Conservation (phyloP, 1,140 invertebrate species). For the Lepidurus couesii region DNA sequence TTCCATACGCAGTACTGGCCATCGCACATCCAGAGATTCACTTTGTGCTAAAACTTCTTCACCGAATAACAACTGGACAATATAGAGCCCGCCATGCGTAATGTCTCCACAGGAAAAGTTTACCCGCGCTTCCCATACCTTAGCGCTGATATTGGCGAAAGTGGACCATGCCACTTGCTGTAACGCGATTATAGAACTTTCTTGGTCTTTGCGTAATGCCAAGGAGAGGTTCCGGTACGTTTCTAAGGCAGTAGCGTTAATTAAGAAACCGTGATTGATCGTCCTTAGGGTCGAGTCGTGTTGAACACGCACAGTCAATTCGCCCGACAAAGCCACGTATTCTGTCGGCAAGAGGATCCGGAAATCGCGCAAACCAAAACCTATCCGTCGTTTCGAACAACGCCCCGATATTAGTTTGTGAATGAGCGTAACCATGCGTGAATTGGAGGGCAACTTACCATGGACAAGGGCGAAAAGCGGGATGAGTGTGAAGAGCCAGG, state of each 20-base stretch:
- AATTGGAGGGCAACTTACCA: background rate
- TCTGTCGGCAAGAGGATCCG: background rate
- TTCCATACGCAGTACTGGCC: background rate
- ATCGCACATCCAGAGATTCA: constrained; percentile 4
- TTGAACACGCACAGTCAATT: constrained; percentile 12
- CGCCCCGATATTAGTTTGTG: background rate
- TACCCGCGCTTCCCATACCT: background rate
- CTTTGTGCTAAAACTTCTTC: background rate
- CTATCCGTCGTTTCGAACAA: background rate
- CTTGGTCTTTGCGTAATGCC: background rate
- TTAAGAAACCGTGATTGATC: background rate
- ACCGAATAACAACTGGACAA: background rate
- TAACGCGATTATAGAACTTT: background rate
- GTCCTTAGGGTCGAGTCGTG: background rate
- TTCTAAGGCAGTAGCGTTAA: background rate
- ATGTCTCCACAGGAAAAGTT: background rate
- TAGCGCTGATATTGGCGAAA: background rate
- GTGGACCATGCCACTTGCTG: background rate
- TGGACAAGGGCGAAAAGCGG: background rate
- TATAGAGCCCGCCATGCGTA: background rate
- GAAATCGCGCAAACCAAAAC: constrained; percentile 11
- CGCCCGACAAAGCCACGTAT: constrained; percentile 7
- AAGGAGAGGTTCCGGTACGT: background rate
- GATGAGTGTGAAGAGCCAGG: background rate
- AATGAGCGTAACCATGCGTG: background rate